Base-by-base conservation (phyloP, 2,888 invertebrate genomes). In the Scaeva pyrastri region DNA sequence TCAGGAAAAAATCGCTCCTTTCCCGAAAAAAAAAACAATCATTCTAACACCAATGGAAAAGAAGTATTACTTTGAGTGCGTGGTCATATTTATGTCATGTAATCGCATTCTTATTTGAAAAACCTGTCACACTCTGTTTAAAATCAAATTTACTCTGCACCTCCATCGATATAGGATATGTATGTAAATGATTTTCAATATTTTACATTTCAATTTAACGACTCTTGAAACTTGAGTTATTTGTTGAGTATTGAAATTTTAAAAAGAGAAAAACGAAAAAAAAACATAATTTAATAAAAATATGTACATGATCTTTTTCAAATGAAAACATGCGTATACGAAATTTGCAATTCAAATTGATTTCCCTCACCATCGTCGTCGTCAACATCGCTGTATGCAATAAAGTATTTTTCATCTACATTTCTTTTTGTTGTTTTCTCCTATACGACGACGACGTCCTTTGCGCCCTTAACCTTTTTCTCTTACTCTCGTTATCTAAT, bases 311-410 rank as follows among this genome's bases (percentile, higher is more conserved):
- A 58, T 58, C 12, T 11, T 16, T 36, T 6, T 7, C 4, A n/a
- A 56, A 2, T 36, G 19, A 60, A 60, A 60, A 39, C 60, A 60
- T 60, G 39, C 60, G 60, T 60, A 60, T 2, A 14, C 12, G 31
- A 41, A 60, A 60, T 60, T 60, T 39, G 39, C 60, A 60, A 39
- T 39, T 60, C 60, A 60, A 60, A 60, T 60, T 60, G 14, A 39
- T 60, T 60, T 39, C 21, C 12, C 19, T 31, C 31, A 8, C 31
- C 7, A 7, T 26, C 26, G 26, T 7, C 8, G 31, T 31, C 31
- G n/a, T n/a, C n/a, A n/a, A 31, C 31, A 39, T 7, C 39, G 39
- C 19, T 31, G 11, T 48, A 48, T 1, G 12, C 1, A 21, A 12
- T 36, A 56, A 58, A 58, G 11, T 2, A 36, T 58, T 36, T 36